Evolutionary conservation across 2,888 invertebrate species (phyloP).

Genomic region (Lepidocyrtoides sp.): DNA sequence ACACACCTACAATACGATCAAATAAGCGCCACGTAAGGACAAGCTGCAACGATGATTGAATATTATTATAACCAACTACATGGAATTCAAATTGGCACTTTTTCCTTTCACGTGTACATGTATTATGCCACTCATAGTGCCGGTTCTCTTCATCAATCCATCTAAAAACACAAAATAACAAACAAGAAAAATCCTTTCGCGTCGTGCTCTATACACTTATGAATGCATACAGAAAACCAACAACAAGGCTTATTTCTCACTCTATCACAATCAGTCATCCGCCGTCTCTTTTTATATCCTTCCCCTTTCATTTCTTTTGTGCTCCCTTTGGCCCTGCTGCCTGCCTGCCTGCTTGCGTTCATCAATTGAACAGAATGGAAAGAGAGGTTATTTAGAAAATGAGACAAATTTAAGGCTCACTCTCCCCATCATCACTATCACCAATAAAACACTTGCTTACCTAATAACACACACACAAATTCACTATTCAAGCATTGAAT

Average conservation of each 20-base stretch:
- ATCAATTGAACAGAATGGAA: background rate
- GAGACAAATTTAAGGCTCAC: constrained; percentile 58
- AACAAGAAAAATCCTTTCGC: background rate
- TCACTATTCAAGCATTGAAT: too few relatives aligned
- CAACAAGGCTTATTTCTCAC: constrained; percentile 35
- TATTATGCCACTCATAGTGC: background rate
- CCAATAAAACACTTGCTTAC: background rate
- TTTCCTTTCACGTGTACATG: background rate
- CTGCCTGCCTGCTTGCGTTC: background rate
- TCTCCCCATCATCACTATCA: background rate
- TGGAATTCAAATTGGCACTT: background rate
- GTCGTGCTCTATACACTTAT: background rate
- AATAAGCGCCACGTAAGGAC: too few relatives aligned
- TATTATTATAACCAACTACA: background rate
- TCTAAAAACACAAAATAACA: background rate
- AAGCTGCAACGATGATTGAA: too few relatives aligned
- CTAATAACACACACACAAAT: too few relatives aligned
- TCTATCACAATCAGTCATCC: constrained; percentile 48
- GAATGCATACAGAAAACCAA: background rate
- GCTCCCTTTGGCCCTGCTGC: background rate
- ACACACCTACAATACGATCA: too few relatives aligned
- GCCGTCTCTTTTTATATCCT: constrained; percentile 15
- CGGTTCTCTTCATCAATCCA: background rate
- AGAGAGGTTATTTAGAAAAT: constrained; percentile 59
- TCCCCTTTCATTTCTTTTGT: constrained; percentile 47